Conservation (phyloP, 2,113 vertebrate genomes). For the Peromyscus californicus region DNA sequence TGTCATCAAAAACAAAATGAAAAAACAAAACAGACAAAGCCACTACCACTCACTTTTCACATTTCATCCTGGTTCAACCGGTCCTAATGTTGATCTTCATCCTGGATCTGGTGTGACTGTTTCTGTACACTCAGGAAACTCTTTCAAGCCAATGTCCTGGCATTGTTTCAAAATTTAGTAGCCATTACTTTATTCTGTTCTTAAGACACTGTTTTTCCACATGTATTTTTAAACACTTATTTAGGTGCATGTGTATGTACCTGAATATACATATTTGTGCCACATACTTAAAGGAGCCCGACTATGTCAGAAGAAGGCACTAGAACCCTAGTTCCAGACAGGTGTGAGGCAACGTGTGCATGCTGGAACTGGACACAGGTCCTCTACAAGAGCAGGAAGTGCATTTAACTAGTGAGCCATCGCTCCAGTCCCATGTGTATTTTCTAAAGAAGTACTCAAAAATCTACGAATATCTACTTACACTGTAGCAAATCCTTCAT, state of each 20-base stretch:
- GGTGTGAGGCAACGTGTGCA: neutral
- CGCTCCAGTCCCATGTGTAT: neutral
- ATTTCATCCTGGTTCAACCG: neutral
- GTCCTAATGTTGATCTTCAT: neutral
- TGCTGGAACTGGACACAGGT: neutral
- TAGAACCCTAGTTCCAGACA: neutral
- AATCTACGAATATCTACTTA: neutral
- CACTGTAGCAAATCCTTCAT: neutral
- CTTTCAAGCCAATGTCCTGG: neutral
- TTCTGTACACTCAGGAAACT: neutral
- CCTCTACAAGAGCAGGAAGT: neutral
- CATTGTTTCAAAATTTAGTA: slow-evolving; percentile 55
- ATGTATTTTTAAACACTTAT: neutral
- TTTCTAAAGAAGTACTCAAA: slow-evolving; percentile 47
- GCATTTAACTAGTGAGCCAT: neutral
- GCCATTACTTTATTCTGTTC: neutral
- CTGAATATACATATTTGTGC: neutral
- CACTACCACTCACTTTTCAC: neutral
- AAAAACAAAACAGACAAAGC: neutral
- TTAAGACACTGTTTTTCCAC: neutral
- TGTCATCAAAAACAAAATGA: neutral
- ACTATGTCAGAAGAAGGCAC: neutral
- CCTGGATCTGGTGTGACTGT: neutral
- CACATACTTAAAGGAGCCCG: neutral
- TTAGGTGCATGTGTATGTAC: neutral